phyloP scores from a whole-genome alignment of 2,797 vertebrate genomes.

The Octomys mimax region DNA sequence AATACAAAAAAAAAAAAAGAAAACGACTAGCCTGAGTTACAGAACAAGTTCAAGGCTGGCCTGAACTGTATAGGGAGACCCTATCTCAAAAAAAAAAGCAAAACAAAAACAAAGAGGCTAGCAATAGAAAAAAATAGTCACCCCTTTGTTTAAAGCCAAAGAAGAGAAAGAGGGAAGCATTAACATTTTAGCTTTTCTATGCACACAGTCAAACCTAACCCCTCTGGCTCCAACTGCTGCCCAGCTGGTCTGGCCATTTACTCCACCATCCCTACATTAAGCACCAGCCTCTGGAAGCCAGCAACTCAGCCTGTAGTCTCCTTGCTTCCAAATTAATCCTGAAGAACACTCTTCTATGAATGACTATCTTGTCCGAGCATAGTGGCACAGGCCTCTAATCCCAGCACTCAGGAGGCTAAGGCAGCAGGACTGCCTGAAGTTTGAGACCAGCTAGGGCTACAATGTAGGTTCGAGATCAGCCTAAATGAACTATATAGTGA shows the following conservation, averaged over 20 bases:
- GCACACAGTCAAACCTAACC: conserved; percentile 27
- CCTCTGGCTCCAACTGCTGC: background rate
- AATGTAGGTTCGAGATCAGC: too few relatives aligned
- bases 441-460: too few relatives aligned
- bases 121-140: background rate
- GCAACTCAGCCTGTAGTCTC: conserved; percentile 16
- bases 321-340: conserved; percentile 60
- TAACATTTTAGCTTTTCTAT: background rate
- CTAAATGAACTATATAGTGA: background rate
- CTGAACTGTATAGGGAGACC: background rate
- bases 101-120: background rate
- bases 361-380: background rate
- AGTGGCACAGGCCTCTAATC: too few relatives aligned
- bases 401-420: too few relatives aligned
- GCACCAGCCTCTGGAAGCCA: conserved; percentile 32
- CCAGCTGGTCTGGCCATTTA: background rate
- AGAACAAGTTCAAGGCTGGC: background rate
- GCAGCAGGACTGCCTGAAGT: too few relatives aligned
- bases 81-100: background rate
- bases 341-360: conserved; percentile 66
- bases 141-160: conserved; percentile 16
- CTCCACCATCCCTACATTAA: background rate
- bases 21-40: background rate
- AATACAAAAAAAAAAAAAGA: too few relatives aligned
- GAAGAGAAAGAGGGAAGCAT: background rate